phyloP scores from a whole-genome alignment of 2,888 invertebrate genomes.

The Mesorhabditis spiculigera region DNA sequence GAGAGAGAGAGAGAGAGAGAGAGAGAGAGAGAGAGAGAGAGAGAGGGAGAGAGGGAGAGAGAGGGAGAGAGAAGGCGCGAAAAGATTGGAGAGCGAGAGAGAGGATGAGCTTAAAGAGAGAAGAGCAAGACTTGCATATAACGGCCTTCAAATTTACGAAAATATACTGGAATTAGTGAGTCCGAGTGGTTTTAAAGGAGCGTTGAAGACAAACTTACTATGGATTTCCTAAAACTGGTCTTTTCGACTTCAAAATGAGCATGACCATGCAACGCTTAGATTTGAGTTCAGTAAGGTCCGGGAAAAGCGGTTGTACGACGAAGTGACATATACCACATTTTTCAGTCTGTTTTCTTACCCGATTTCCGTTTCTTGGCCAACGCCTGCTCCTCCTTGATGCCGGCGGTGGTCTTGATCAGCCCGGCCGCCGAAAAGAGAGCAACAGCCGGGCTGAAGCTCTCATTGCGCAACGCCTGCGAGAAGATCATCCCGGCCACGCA shows the following conservation, averaged over 20 bases:
- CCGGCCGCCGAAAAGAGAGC: conserved; percentile 54
- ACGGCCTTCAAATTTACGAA: conserved; percentile 10
- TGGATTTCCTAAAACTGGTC: too few species aligned
- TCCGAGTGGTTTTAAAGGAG: conserved; percentile 9
- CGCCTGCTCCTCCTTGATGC: conserved; percentile 38
- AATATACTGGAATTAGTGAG: conserved; percentile 12
- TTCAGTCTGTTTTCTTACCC: neutral
- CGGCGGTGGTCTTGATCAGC: conserved; percentile 49
- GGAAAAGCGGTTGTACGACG: neutral
- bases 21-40: too few species aligned
- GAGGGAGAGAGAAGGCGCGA: neutral
- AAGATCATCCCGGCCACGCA: conserved; percentile 42
- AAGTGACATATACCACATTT: too few species aligned
- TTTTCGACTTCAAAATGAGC: too few species aligned
- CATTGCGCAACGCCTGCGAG: conserved; percentile 53
- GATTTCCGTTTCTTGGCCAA: conserved; percentile 11
- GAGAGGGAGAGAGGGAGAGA: too few species aligned
- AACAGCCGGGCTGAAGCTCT: conserved; percentile 53
- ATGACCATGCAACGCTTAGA: too few species aligned
- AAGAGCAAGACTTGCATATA: conserved; percentile 3
- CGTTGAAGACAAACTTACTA: too few species aligned
- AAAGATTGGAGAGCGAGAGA: neutral
- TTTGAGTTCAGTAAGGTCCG: too few species aligned
- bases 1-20: too few species aligned
- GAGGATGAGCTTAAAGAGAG: too few species aligned